A percentile compares a stretch with the other conserved stretches of the same genome.
These are phyloP conservation scores for Poecile atricapillus DNA, from an alignment of 2,113 vertebrate species.

Conservation along the genomic window DNA sequence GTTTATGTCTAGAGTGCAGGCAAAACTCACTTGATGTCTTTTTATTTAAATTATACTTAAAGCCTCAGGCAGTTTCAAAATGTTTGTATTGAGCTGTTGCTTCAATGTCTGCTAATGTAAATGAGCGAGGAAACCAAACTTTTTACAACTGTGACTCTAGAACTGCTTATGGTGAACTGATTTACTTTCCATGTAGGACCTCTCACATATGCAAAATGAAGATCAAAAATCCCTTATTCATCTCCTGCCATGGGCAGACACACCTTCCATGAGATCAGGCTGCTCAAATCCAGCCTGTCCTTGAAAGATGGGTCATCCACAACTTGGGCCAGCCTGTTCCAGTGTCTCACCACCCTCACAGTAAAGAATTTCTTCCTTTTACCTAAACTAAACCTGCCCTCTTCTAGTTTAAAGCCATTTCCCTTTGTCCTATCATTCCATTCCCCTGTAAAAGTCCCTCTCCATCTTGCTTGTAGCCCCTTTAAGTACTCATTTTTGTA, in stretches of 20 bases:
- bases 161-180: not conserved
- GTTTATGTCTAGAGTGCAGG: not conserved
- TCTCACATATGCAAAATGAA: not conserved
- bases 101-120: not conserved
- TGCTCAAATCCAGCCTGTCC: not conserved
- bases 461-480: not conserved
- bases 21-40: not conserved
- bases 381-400: not conserved
- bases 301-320: not conserved
- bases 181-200: not conserved
- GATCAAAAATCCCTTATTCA: not conserved
- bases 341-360: not conserved
- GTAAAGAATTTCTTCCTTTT: not conserved
- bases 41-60: not conserved
- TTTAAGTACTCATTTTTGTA: not conserved
- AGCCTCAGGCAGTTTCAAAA: not conserved
- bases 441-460: not conserved
- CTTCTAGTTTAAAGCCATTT: not conserved
- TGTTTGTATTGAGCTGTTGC: not conserved
- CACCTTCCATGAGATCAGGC: not conserved
- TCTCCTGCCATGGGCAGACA: not conserved
- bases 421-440: not conserved
- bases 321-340: not conserved
- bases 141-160: accelerated
- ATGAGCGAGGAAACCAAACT: not conserved